phyloP scores from a whole-genome alignment of 2,797 vertebrate species.

The Acipenser transmontanus region DNA sequence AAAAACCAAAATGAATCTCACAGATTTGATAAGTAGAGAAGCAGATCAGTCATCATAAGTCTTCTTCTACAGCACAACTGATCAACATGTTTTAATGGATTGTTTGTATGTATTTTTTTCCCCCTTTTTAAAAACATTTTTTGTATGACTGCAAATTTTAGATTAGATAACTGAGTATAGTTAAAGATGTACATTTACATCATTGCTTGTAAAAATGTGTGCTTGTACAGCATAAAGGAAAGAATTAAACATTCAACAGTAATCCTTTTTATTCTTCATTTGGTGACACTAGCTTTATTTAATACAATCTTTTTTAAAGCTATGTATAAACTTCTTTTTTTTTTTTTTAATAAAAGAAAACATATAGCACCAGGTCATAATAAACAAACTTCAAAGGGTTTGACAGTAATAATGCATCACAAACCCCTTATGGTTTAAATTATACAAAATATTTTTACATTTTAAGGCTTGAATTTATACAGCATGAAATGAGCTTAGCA shows the following conservation, averaged over 20 bases:
- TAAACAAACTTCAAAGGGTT: constrained; percentile 31
- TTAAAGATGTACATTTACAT: no score
- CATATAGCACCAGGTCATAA: constrained; percentile 55
- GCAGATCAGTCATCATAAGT: constrained; percentile 36
- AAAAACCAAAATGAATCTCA: constrained; percentile 81
- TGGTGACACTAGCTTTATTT: constrained; percentile 34
- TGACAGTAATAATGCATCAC: constrained; percentile 1
- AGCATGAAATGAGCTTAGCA: no score
- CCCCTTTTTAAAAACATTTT: no score
- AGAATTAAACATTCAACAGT: no score
- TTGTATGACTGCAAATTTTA: not conserved
- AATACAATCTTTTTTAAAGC: constrained; percentile 33
- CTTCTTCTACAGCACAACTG: no score
- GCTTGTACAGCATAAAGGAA: no score
- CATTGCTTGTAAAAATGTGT: constrained; percentile 33
- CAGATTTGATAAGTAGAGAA: constrained; percentile 63
- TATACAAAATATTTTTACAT: no score
- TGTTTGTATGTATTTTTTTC: no score
- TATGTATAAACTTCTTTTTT: constrained; percentile 44
- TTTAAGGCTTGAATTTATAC: no score
- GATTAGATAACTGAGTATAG: not conserved
- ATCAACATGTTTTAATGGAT: no score
- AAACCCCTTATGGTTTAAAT: not conserved
- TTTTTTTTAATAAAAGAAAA: constrained; percentile 44
- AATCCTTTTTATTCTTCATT: constrained; percentile 48